A percentile compares a stretch with the other conserved stretches of the same genome.
Evolutionary conservation across 2,113 vertebrate species (phyloP).

Genomic region (Pseudopipra pipra): DNA sequence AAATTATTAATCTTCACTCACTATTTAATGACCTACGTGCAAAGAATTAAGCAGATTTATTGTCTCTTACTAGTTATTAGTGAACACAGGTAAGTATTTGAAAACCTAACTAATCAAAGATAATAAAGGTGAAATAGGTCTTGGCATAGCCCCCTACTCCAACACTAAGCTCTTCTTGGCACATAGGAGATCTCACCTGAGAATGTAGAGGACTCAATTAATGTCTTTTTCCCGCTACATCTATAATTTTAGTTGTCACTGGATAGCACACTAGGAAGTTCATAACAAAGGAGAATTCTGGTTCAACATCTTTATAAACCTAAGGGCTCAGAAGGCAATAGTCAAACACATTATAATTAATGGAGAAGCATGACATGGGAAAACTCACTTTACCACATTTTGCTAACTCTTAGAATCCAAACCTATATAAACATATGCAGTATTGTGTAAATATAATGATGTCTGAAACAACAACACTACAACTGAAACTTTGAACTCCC

Average conservation of each 20-base stretch:
- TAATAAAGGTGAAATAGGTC: background rate
- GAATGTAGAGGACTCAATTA: background rate
- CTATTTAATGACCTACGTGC: background rate
- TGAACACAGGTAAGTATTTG: background rate
- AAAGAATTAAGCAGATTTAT: background rate
- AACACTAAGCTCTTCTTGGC: background rate
- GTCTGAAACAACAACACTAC: background rate
- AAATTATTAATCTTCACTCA: background rate
- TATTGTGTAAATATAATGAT: background rate
- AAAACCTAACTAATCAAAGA: background rate
- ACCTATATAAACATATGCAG: background rate
- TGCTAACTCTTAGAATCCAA: background rate
- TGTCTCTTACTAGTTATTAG: background rate
- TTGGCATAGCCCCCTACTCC: background rate
- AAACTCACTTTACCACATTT: background rate
- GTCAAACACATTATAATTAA: background rate
- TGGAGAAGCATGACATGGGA: background rate
- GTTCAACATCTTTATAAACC: background rate
- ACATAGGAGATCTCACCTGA: background rate
- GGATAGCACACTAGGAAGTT: background rate
- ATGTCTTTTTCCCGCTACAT: background rate
- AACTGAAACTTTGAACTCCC: fast-evolving
- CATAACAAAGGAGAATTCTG: background rate
- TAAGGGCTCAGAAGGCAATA: background rate
- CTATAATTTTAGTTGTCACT: background rate